phyloP scores from a whole-genome alignment of 2,888 invertebrate genomes.

The Catocala fraxini region DNA sequence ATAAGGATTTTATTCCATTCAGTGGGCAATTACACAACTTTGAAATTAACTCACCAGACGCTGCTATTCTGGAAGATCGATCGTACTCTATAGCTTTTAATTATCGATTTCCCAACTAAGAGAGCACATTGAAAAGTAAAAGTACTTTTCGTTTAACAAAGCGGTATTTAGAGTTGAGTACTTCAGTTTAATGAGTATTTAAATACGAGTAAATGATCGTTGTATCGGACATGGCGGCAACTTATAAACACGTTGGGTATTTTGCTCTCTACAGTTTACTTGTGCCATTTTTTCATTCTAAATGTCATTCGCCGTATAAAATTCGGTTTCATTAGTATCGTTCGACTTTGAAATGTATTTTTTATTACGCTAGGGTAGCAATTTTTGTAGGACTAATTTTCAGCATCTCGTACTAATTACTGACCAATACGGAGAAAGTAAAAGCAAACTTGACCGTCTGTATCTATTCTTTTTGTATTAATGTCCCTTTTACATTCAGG shows the following conservation, averaged over 20 bases:
- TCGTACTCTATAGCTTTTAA: conserved; percentile 42
- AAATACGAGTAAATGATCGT: conserved; percentile 38
- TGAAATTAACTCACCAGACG: conserved; percentile 25
- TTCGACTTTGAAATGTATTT: conserved; percentile 9
- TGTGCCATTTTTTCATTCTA: conserved; percentile 9
- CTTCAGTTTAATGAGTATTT: conserved; percentile 46
- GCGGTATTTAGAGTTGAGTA: conserved; percentile 31
- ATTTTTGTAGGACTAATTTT: not conserved
- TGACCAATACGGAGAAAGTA: not conserved
- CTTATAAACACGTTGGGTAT: conserved; percentile 18
- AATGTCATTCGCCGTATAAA: not conserved
- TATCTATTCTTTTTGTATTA: not conserved
- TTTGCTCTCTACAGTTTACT: conserved; percentile 4
- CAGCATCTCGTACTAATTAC: not conserved
- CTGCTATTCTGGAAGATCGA: conserved; percentile 24
- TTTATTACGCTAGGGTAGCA: not conserved
- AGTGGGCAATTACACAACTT: conserved; percentile 36
- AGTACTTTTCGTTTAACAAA: conserved; percentile 43
- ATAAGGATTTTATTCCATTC: conserved; percentile 28
- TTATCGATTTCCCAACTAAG: conserved; percentile 48
- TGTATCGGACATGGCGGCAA: conserved; percentile 28
- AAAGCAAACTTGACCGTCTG: not conserved
- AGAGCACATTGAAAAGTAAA: conserved; percentile 36
- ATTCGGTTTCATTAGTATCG: not conserved
- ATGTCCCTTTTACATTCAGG: not conserved